Evolutionary conservation across 1,140 invertebrate genomes (phyloP), one percentile per base, ranked within the genome.

Genomic region (Ostrea edulis): DNA sequence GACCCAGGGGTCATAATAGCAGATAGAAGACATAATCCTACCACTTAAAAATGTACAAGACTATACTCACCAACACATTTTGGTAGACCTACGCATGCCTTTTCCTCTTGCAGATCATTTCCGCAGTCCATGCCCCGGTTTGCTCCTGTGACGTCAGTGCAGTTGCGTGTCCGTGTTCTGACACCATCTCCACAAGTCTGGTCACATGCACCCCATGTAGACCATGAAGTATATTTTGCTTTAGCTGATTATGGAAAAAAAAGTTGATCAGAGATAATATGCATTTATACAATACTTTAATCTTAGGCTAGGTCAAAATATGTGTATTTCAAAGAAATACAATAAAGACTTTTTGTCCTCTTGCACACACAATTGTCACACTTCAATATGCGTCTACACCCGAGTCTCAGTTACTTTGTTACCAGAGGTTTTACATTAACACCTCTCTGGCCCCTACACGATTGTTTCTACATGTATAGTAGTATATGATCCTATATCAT

Each of bases 71-170:
- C 81, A 0, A 51, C 35, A 25, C 81, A 82, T 51, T 35, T 0
- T 53, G 81, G 29, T 20, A 82, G 35, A 17, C 81, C 81, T 44
- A 12, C 12, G 5, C 81, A 82, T 2, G 81, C 81, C 17, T 82
- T 53, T 14, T 44, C 51, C 0, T 82, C 3, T 14, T 51, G 4
- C 35, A 53, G 8, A 11, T 82, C 81, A 82, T 20, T 17, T 4
- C 81, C 81, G 51, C 81, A 82, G 5, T 82, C 81, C 29, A 8
- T 11, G 35, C 35, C 51, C 51, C 81, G 12, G 8, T 44, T 22
- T 51, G 81, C 81, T n/a, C 81, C 81, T 22, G 35, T 82, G 81
- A 82, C 25, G n/a, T 82, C 81, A 44, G 81, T 82, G 51, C 81
- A 82, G 81, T 20, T 51, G 9, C 81, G 81, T 82, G 44, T 82